Base-by-base conservation (phyloP, 2,113 vertebrate species). In the Bettongia penicillata region DNA sequence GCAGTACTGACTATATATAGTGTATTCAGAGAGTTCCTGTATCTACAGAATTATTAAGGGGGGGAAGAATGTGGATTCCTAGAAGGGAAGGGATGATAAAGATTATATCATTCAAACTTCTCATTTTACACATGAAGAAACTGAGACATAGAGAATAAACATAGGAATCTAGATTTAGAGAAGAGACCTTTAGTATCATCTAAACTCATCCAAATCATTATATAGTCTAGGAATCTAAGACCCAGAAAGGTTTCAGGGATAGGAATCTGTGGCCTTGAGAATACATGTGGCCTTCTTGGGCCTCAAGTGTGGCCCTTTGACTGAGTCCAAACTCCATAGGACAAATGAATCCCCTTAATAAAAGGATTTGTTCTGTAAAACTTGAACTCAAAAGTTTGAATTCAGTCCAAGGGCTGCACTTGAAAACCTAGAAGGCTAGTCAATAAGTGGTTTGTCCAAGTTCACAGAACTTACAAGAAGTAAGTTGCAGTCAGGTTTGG, bases 11-110 rank as follows among this genome's bases (percentile, higher is more conserved):
- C 93, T 93, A 95, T 47, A 95, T 47, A 94, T 26, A 55, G 49
- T 89, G 6, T 84, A 28, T 92, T 96, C 84, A 90, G 91, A 96
- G 93, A 94, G 91, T 90, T 96, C 96, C 90, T 94, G 94, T 77
- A 90, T 48, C 0, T 11, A 90, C 52, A 94, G 91, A 93, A 77
- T 91, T 68, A 97, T 96, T 89, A 57, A 95, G 94, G 93, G 94
- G 10, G 8, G 43, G 10, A 68, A 84, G 43, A 84, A 23, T n/a
- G 68, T n/a, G 43, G 37, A 84, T 2, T 8, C 68, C 68, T 43
- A 43, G 12, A n/a, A 77, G 23, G n/a, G 19, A 84, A 84, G 68
- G n/a, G 19, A 84, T 84, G 19, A 43, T 8, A 84, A 23, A 43
- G 2, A 84, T 84, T 84, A 43, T 43, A 43, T 43, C 37, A 43